phyloP scores from a whole-genome alignment of 2,888 invertebrate species.

The Drosophila niveifrons region DNA sequence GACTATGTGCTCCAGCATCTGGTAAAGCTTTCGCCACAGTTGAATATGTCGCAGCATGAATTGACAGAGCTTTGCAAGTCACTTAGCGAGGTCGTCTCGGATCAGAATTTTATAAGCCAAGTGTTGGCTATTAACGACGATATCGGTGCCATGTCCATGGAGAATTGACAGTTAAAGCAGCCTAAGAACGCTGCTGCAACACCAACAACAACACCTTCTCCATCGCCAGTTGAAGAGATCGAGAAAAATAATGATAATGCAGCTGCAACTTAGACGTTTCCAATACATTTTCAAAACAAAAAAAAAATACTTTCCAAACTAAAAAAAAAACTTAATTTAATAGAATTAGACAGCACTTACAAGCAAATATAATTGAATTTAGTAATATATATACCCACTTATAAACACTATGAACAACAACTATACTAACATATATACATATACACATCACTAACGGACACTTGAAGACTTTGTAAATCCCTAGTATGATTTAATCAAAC shows the following conservation, averaged over 20 bases:
- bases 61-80: conserved; percentile 88
- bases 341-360: conserved; percentile 58
- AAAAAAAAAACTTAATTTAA: conserved; percentile 48
- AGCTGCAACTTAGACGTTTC: conserved; percentile 67
- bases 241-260: conserved; percentile 39
- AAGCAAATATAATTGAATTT: conserved; percentile 58
- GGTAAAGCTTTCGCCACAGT: conserved; percentile 90
- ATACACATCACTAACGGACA: conserved; percentile 39
- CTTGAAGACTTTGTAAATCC: conserved; percentile 40
- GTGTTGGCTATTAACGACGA: conserved; percentile 92
- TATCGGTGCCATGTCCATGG: conserved; percentile 91
- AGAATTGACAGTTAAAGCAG: conserved; percentile 87
- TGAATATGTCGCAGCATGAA: conserved; percentile 89
- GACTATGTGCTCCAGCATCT: conserved; percentile 88
- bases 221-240: conserved; percentile 4
- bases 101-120: conserved; percentile 91
- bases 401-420: conserved; percentile 32
- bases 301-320: conserved; percentile 24
- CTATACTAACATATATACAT: conserved; percentile 33
- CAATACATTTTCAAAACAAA: conserved; percentile 40
- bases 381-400: conserved; percentile 48
- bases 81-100: conserved; percentile 89
- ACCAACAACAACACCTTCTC: neutral
- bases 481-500: conserved; percentile 58
- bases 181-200: conserved; percentile 74